Base-by-base conservation (phyloP, 2,797 vertebrate genomes). In the Gymnothorax reevesii region DNA sequence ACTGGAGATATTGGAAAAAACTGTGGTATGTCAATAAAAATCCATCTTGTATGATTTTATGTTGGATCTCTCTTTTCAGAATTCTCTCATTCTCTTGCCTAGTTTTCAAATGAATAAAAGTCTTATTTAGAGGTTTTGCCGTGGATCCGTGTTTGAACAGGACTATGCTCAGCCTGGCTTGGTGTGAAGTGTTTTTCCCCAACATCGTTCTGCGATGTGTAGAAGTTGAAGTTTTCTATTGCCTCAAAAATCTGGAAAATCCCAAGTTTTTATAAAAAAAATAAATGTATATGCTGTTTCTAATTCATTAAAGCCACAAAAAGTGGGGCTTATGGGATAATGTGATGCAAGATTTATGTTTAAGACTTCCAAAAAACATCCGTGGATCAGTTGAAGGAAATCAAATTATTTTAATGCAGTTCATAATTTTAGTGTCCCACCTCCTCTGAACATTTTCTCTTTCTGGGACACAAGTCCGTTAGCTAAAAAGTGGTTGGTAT, bases 261-360 rank as follows among this genome's bases (percentile, higher is more conserved):
- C 86, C 80, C 52, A 83, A 64, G 73, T 83, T 86, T 73, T 73
- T 86, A 57, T 71, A 25, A 69, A 69, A 25, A 69, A 69, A 83
- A 42, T 66, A 20, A 57, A 71, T 75, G 64, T 27, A 83, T 55
- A 27, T 83, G 71, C 69, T 49, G 33, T 83, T 52, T 33, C 64
- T 83, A 62, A 55, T 66, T 69, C 57, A 57, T 59, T 64, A 73
- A 27, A 12, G 22, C 60, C 64, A 83, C 66, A 83, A 62, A 86
- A 83, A 75, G 80, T 57, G 83, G 57, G 27, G 59, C 57, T 83
- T 73, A 33, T 73, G 84, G 17, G 84, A 85, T 85, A 57, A 85
- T 60, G 52, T 10, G 33, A 59, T 54, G 12, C 22, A 59, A 59
- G 54, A 57, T 17, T 55, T 5, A 27, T 57, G 80, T 69, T 71